phyloP scores from a whole-genome alignment of 2,888 invertebrate species.

The Tigriopus californicus region DNA sequence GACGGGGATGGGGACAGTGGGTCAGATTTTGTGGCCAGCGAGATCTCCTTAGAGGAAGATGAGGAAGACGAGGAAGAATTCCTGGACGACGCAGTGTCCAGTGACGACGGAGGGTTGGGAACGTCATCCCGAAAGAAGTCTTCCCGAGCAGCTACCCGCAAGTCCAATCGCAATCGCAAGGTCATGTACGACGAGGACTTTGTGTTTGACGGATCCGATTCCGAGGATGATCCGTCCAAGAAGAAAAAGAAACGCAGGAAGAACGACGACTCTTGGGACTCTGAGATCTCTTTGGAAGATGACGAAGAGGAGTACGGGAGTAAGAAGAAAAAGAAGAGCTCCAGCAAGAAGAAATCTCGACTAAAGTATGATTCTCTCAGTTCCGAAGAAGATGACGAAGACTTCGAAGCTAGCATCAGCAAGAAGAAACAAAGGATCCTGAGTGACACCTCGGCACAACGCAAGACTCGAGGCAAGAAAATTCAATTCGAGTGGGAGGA shows the following conservation, averaged over 20 bases:
- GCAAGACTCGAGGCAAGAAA: constrained; percentile 2
- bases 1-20: constrained; percentile 14
- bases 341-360: background rate
- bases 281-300: background rate
- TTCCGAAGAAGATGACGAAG: background rate
- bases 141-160: background rate
- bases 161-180: background rate
- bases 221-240: constrained; percentile 1
- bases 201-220: constrained; percentile 4
- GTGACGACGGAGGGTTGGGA: background rate
- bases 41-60: background rate
- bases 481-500: background rate
- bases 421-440: too few species aligned
- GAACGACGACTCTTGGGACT: background rate
- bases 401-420: background rate
- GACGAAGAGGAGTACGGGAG: constrained; percentile 2
- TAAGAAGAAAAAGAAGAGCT: constrained; percentile 5
- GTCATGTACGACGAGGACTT: constrained; percentile 13
- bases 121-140: background rate
- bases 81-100: background rate
- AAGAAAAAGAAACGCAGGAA: background rate
- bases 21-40: background rate
- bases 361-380: too few species aligned
- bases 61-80: constrained; percentile 3
- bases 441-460: background rate